Evolutionary conservation across 2,797 vertebrate genomes (phyloP).

Genomic region (Coranthus polyacanthus): DNA sequence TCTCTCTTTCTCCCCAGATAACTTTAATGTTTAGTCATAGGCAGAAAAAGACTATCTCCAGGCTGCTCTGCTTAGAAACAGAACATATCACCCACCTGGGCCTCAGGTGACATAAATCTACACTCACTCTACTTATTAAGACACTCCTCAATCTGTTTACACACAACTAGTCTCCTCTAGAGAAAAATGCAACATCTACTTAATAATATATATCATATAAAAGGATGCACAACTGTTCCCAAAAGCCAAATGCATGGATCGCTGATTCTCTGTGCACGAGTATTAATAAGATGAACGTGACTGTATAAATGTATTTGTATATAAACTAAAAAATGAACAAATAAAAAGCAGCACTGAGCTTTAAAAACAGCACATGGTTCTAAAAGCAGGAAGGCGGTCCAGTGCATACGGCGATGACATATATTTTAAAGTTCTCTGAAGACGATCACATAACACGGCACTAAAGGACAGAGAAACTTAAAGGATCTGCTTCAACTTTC

Average conservation of each 20-base stretch:
- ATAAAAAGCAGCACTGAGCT: neutral
- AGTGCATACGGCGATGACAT: neutral
- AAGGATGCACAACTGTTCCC: neutral
- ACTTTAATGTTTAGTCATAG: neutral
- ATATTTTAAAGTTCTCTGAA: neutral
- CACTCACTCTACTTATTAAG: neutral
- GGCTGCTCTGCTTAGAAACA: constrained; percentile 3
- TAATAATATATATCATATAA: neutral
- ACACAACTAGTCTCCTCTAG: neutral
- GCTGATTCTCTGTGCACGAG: neutral
- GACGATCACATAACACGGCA: neutral
- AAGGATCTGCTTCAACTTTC: neutral
- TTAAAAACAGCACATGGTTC: neutral
- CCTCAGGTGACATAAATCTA: neutral
- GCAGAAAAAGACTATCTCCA: neutral
- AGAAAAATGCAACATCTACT: neutral
- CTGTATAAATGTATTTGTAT: no score
- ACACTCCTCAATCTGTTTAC: neutral
- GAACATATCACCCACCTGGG: neutral
- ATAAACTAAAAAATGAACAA: neutral
- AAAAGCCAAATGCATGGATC: constrained; percentile 1
- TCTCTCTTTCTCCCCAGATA: constrained; percentile 23
- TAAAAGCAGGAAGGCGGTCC: constrained; percentile 5
- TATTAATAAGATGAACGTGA: neutral
- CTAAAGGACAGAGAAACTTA: neutral